Base-by-base conservation (phyloP, 2,888 invertebrate genomes). In the Mechanitis mazaeus region DNA sequence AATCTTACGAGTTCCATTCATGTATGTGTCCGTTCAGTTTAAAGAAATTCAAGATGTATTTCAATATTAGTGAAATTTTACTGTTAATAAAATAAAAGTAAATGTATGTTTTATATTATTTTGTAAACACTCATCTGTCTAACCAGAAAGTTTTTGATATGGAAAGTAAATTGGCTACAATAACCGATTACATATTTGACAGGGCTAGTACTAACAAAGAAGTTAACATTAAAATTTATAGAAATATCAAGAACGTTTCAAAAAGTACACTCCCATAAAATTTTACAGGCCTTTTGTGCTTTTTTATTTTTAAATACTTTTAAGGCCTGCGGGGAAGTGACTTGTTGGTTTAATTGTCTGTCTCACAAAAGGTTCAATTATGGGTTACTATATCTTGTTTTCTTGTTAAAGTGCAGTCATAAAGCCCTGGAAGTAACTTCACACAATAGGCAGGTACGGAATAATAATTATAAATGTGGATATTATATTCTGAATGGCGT, bases 261-360 rank as follows among this genome's bases (percentile, higher is more conserved):
- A 63, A 20, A 20, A 61, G 66, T 70, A 69, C 69, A 68, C 68
- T 67, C 60, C 28, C 59, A 47, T 63, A 64, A 64, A 65, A 55
- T 63, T 42, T 42, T 42, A 42, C 45, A 58, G 59, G 55, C 66
- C 54, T 61, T 58, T 63, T 58, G 61, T 42, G 42, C 9, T 64
- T 61, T 58, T 59, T 62, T 64, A 61, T 64, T 62, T 47, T 54
- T 57, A 56, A 64, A 64, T 64, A 61, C 46, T 57, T 56, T 58
- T 58, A 47, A 63, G 54, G 58, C 55, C 61, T 46, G 31, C 58
- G 61, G 46, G 47, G 54, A 46, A 67, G 61, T 69, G 68, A 69
- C 67, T 65, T 33, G 20, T 61, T 58, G 57, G 55, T 66, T 67
- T 67, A 64, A 64, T 65, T 67, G 67, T 67, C 59, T 55, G 31